A percentile compares a stretch with the other conserved stretches of the same genome.
Conservation (phyloP, 2,888 invertebrate genomes). For the Pandemis cinnamomeana region DNA sequence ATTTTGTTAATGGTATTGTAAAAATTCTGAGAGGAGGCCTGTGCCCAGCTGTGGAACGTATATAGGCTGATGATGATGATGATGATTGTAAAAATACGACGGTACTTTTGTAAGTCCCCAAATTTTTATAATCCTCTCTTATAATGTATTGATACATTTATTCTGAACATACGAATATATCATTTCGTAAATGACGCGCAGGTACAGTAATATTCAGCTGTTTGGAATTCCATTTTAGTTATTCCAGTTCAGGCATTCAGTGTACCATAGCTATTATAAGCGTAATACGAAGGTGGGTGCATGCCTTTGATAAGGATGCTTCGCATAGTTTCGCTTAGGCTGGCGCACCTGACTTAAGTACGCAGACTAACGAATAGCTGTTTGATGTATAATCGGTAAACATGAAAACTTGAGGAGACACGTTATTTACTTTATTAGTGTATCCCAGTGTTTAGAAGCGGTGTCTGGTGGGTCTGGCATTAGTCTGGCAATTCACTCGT, state of each 20-base stretch:
- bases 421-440: too few species aligned
- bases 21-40: too few species aligned
- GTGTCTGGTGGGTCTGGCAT: too few species aligned
- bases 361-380: slow-evolving; percentile 42
- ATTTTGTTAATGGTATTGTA: too few species aligned
- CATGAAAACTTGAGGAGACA: background rate
- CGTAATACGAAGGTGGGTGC: slow-evolving; percentile 69
- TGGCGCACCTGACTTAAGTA: slow-evolving; percentile 61
- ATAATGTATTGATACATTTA: background rate
- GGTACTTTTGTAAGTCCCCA: too few species aligned
- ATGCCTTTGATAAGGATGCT: slow-evolving; percentile 80
- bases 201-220: slow-evolving; percentile 56
- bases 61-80: too few species aligned
- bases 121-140: background rate
- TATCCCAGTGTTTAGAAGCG: too few species aligned
- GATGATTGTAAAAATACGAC: too few species aligned
- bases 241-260: slow-evolving; percentile 71
- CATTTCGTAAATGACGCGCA: background rate
- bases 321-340: slow-evolving; percentile 64
- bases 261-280: slow-evolving; percentile 61
- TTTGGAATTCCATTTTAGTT: slow-evolving; percentile 69
- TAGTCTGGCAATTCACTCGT: too few species aligned
- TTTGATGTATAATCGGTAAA: slow-evolving; percentile 6
- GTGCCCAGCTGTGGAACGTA: too few species aligned
- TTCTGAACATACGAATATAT: background rate